Conservation (phyloP, 2,888 invertebrate genomes). For the Lycocerus yunnanus region DNA sequence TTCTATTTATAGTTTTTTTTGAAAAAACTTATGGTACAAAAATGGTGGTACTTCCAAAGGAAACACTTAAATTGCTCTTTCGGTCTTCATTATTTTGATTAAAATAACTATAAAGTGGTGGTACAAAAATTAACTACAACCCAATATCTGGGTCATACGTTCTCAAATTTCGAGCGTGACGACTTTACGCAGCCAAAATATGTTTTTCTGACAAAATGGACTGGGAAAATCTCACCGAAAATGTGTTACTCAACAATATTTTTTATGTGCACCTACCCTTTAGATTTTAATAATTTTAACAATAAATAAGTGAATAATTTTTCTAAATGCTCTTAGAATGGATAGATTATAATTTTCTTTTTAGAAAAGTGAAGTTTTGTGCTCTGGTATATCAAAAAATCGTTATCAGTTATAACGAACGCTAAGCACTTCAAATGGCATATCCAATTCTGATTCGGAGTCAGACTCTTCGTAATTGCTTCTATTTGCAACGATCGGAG, state of each 20-base stretch:
- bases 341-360: background rate
- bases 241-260: background rate
- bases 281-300: background rate
- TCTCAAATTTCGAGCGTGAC: background rate
- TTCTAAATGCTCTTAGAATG: background rate
- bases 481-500: constrained; percentile 23
- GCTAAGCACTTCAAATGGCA: constrained; percentile 50
- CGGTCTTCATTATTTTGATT: background rate
- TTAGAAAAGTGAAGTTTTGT: background rate
- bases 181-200: background rate
- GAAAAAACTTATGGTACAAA: background rate
- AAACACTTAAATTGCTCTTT: background rate
- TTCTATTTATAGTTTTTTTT: background rate
- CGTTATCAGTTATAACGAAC: constrained; percentile 41
- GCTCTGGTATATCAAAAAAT: background rate
- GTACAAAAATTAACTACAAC: background rate
- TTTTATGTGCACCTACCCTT: background rate
- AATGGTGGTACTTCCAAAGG: background rate
- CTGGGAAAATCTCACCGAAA: background rate
- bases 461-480: constrained; percentile 40
- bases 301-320: background rate
- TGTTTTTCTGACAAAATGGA: background rate
- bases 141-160: background rate
- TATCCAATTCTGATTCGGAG: constrained; percentile 48
- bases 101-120: background rate